Evolutionary conservation across 1,140 invertebrate genomes (phyloP).

Genomic region (Bicyclus anynana): DNA sequence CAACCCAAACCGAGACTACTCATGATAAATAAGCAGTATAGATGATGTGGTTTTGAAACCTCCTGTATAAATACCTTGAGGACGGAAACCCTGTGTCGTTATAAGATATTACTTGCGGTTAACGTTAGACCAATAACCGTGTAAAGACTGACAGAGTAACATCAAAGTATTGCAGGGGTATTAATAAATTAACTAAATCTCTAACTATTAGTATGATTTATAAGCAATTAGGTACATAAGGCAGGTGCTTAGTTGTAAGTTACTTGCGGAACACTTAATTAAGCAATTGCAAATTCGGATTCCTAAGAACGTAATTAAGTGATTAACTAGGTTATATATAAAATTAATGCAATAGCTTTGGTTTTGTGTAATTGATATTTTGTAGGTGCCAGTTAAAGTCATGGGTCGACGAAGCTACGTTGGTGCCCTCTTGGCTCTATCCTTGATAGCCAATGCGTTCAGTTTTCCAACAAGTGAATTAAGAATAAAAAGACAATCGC

Average conservation of each 20-base stretch:
- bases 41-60: slow-evolving; percentile 7
- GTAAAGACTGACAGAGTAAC: slow-evolving; percentile 24
- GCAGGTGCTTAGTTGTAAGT: too few species aligned
- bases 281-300: slow-evolving; percentile 3
- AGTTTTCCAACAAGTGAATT: slow-evolving; percentile 28
- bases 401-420: slow-evolving; percentile 37
- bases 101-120: slow-evolving; percentile 38
- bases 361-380: slow-evolving; percentile 5
- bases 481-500: slow-evolving; percentile 25
- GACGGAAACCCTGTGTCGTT: slow-evolving; percentile 27
- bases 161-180: slow-evolving; percentile 22
- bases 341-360: neutral
- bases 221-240: too few species aligned
- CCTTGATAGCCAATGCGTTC: slow-evolving; percentile 36
- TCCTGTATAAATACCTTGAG: slow-evolving; percentile 23
- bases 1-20: too few species aligned
- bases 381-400: slow-evolving; percentile 14
- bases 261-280: neutral
- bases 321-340: slow-evolving; percentile 18
- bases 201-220: too few species aligned
- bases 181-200: slow-evolving; percentile 3
- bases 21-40: neutral
- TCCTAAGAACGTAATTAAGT: slow-evolving; percentile 1
- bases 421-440: slow-evolving; percentile 27
- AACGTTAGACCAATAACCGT: slow-evolving; percentile 19